Conservation (phyloP, 2,797 vertebrate genomes). For the Artibeus lituratus region DNA sequence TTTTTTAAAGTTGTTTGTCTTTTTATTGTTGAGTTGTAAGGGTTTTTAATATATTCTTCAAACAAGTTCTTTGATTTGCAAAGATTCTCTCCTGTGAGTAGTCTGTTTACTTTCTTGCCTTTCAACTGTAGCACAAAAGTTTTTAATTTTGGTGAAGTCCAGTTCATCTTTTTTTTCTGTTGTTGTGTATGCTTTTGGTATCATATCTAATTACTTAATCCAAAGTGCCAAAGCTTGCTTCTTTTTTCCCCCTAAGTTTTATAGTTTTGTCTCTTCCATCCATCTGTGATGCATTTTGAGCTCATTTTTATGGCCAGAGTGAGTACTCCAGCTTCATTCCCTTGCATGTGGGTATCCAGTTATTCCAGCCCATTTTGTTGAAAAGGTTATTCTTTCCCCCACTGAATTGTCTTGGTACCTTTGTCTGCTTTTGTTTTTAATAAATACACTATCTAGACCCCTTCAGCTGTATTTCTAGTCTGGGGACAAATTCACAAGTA, state of each 20-base stretch:
- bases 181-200: not conserved
- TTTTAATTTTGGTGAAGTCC: not conserved
- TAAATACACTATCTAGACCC: not conserved
- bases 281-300: not conserved
- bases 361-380: not conserved
- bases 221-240: not conserved
- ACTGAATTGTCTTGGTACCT: not conserved
- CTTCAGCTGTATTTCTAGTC: not conserved
- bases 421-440: slow-evolving; percentile 9
- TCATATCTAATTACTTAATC: not conserved
- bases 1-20: not conserved
- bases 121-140: not conserved
- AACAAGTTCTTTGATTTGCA: not conserved
- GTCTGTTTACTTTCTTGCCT: not conserved
- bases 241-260: not conserved
- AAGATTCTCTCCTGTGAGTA: not conserved
- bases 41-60: not conserved
- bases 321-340: not conserved
- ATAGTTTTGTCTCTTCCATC: not conserved
- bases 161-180: not conserved
- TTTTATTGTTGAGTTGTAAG: not conserved
- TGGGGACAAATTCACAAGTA: not conserved
- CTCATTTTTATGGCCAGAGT: not conserved
- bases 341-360: not conserved
- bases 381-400: not conserved